phyloP scores from a whole-genome alignment of 2,113 vertebrate genomes.

The Brachyhypopomus gauderio region DNA sequence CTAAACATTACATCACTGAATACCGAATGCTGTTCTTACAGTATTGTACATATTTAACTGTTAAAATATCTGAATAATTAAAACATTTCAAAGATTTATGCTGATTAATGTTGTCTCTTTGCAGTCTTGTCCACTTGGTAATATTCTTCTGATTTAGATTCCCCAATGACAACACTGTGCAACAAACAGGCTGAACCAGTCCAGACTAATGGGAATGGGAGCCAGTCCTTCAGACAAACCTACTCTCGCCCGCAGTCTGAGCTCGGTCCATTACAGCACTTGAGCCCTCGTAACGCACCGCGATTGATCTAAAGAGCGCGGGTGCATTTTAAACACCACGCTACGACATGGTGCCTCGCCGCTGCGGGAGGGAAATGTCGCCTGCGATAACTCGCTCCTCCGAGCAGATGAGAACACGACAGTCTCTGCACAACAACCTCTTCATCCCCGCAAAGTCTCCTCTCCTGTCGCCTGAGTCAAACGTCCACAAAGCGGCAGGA shows the following conservation, averaged over 20 bases:
- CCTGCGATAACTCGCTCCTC: neutral
- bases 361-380: neutral
- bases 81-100: too few species aligned
- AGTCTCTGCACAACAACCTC: constrained; percentile 26
- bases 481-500: neutral
- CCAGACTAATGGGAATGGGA: too few species aligned
- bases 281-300: neutral
- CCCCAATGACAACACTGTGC: too few species aligned
- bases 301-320: neutral
- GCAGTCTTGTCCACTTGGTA: too few species aligned
- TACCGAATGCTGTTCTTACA: too few species aligned
- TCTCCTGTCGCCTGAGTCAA: neutral
- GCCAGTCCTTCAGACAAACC: neutral
- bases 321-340: neutral
- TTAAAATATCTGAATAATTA: too few species aligned
- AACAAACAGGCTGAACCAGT: too few species aligned
- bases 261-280: neutral
- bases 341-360: neutral
- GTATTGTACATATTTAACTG: too few species aligned
- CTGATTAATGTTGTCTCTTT: too few species aligned
- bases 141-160: too few species aligned
- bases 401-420: constrained; percentile 20
- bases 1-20: too few species aligned
- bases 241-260: neutral
- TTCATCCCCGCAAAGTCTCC: neutral